A percentile compares a stretch with the other conserved stretches of the same genome.
Evolutionary conservation across 2,888 invertebrate genomes (phyloP).

Genomic region (Apantesis nais): DNA sequence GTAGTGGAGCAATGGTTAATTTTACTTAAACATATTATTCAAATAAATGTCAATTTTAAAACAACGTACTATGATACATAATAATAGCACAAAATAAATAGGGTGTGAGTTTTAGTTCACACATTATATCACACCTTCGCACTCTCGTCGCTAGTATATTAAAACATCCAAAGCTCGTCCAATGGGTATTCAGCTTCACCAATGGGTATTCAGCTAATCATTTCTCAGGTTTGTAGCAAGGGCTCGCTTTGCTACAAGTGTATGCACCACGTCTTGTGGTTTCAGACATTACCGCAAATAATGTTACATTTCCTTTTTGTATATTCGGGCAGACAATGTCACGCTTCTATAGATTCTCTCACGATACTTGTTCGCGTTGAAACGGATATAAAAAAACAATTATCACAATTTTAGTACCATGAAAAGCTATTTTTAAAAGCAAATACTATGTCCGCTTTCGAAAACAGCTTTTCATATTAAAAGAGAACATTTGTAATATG

Average conservation of each 20-base stretch:
- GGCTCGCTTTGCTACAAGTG: not conserved
- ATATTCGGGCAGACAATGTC: constrained; percentile 15
- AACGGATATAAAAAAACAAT: constrained; percentile 19
- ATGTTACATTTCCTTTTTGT: constrained; percentile 12
- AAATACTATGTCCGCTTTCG: not conserved
- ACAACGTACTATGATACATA: too few species aligned
- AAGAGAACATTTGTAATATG: not conserved
- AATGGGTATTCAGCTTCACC: too few species aligned
- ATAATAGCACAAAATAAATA: too few species aligned
- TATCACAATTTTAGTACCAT: not conserved
- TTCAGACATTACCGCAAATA: constrained; percentile 12
- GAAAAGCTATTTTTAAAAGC: too few species aligned
- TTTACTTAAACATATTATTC: too few species aligned
- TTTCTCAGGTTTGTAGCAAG: not conserved
- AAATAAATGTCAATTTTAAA: too few species aligned
- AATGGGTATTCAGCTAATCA: not conserved
- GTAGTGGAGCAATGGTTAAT: too few species aligned
- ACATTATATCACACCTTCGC: too few species aligned
- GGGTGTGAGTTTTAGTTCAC: too few species aligned
- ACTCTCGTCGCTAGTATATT: too few species aligned
- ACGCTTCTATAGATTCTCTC: constrained; percentile 20
- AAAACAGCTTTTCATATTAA: not conserved
- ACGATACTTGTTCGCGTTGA: constrained; percentile 11
- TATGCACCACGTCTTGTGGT: constrained; percentile 13
- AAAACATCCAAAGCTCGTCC: too few species aligned